Base-by-base conservation (phyloP, 2,113 vertebrate species). In the Sander lucioperca region DNA sequence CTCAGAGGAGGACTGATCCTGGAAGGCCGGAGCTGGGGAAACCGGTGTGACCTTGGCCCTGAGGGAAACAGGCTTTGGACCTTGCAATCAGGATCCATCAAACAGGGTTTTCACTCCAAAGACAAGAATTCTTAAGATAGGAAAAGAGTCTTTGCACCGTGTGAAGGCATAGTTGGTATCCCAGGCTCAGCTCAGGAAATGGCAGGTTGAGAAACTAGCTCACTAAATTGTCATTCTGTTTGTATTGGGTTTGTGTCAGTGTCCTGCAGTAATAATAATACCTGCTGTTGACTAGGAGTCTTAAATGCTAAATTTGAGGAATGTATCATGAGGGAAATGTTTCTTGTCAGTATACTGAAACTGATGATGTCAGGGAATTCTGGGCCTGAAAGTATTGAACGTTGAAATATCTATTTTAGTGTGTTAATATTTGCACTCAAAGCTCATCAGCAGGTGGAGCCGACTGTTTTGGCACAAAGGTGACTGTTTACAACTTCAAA, bases 1-100 rank as follows among this genome's bases (percentile, higher is more conserved):
- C 83, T 96, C 95, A 51, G 97, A 97, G 27, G 97, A 98, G 51
- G 93, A 95, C 91, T 95, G 89, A 94, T 88, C 66, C 74, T 80
- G 76, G 79, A 89, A 67, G 83, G 86, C 79, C 84, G 75, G 82
- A 86, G 77, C 76, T 72, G 82, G 87, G 89, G 77, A 87, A 88
- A 87, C 83, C 88, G 74, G 82, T 57, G 68, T 76, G 86, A 87
- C 88, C 85, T 87, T 88, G 83, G 82, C 89, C 86, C 64, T 57
- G 56, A 72, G 51, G 73, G 69, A 88, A 88, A 86, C 75, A 79
- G 68, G 80, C 88, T 92, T 92, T 90, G 81, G 91, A 89, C 80
- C 87, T 90, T 57, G 72, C 79, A 77, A 88, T 91, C 82, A 83
- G 84, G 68, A 80, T 61, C 87, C 84, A 74, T 87, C 83, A 84